Evolutionary conservation across 2,888 invertebrate genomes (phyloP).

Genomic region (Aporophyla nigra): DNA sequence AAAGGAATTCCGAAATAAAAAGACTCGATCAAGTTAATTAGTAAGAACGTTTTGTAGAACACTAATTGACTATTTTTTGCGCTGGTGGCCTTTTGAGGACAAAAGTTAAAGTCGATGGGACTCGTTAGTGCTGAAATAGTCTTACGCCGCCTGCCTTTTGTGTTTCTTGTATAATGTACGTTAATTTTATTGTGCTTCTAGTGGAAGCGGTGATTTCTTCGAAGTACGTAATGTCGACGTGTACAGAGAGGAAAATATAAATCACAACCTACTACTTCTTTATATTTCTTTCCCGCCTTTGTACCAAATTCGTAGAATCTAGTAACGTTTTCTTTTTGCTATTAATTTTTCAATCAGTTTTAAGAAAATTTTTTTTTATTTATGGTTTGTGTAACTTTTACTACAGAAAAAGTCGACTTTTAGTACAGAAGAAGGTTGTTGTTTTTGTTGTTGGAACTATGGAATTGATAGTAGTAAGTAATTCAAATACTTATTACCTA

Average conservation of each 20-base stretch:
- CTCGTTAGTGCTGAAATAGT: slow-evolving; percentile 80
- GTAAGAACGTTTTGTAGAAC: slow-evolving; percentile 84
- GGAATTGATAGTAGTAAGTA: not conserved
- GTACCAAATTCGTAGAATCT: not conserved
- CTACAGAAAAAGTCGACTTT: too few relatives aligned
- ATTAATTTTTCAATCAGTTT: not conserved
- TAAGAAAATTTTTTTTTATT: not conserved
- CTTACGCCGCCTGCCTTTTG: slow-evolving; percentile 68
- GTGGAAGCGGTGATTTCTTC: slow-evolving; percentile 34
- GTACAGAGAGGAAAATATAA: slow-evolving; percentile 20
- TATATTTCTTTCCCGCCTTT: not conserved
- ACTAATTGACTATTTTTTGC: slow-evolving; percentile 87
- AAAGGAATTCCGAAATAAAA: slow-evolving; percentile 80
- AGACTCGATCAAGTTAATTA: slow-evolving; percentile 87
- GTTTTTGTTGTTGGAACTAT: too few relatives aligned
- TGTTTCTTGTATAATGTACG: slow-evolving; percentile 58
- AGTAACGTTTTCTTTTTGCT: not conserved
- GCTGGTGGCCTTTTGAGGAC: slow-evolving; percentile 79
- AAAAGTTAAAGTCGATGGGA: slow-evolving; percentile 83
- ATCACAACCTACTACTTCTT: slow-evolving; percentile 14
- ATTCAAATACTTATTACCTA: not conserved
- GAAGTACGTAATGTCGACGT: slow-evolving; percentile 19
- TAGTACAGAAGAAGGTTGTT: too few relatives aligned
- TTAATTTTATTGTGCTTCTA: slow-evolving; percentile 59
- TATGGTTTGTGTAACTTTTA: not conserved